phyloP scores from a whole-genome alignment of 2,888 invertebrate species.

The Leptinotarsa haldemani region DNA sequence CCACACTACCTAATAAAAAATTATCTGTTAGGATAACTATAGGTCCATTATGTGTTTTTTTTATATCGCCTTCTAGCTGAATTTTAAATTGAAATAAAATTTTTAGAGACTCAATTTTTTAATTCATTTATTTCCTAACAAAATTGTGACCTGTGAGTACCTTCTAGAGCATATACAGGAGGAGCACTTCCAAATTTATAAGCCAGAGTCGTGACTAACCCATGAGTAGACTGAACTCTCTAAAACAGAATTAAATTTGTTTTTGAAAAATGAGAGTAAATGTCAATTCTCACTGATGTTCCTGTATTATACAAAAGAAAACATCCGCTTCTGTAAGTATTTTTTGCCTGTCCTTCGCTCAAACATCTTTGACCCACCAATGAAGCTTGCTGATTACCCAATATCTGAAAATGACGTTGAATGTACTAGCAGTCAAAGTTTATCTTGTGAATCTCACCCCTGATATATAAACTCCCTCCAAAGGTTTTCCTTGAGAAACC shows the following conservation, averaged over 20 bases:
- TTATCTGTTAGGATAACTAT: neutral
- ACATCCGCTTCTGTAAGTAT: conserved; percentile 98
- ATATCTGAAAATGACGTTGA: conserved; percentile 70
- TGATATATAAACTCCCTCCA: conserved; percentile 86
- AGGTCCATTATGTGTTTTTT: too few species aligned
- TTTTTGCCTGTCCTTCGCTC: conserved; percentile 90
- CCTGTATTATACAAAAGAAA: conserved; percentile 98
- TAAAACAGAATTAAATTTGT: conserved; percentile 59
- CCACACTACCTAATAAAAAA: conserved; percentile 76
- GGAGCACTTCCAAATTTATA: conserved; percentile 91
- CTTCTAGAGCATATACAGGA: conserved; percentile 94
- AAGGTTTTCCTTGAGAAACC: conserved; percentile 73
- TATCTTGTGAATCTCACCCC: conserved; percentile 73
- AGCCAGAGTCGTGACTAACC: conserved; percentile 94
- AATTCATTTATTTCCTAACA: neutral
- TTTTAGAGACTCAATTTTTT: neutral
- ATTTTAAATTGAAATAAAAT: too few species aligned
- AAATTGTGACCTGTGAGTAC: conserved; percentile 57
- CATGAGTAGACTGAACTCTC: conserved; percentile 88
- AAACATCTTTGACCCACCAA: conserved; percentile 95
- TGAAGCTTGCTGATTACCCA: conserved; percentile 97
- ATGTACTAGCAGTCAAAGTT: neutral
- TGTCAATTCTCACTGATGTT: conserved; percentile 67
- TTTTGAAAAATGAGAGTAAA: neutral
- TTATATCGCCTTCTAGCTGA: too few species aligned